Evolutionary conservation across 1,140 invertebrate genomes (phyloP), one percentile per base, ranked within the genome.

Genomic region (Amphibalanus amphitrite): DNA sequence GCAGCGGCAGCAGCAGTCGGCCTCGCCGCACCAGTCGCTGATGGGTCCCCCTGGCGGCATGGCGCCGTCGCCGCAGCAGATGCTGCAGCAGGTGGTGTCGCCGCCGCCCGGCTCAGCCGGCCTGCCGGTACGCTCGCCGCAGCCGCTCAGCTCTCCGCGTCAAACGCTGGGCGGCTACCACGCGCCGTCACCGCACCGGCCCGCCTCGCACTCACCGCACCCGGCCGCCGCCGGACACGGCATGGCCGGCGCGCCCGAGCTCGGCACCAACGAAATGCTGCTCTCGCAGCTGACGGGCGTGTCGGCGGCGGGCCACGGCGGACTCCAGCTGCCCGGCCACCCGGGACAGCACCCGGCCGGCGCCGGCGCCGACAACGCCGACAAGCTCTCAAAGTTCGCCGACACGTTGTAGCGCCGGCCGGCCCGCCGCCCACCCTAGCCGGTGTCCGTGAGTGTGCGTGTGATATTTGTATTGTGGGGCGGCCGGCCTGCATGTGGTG

Each of bases 381-480:
- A 95, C 82, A 90, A 93, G 82, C 85, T 95, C 75, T 90, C 89
- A 75, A 93, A 94, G 82, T 93, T 92, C 82, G 91, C 93, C 75
- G 92, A 95, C 83, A 89, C 92, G 80, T 91, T 95, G 85, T 91
- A 78, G 47, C 47, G 47, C 47, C 10, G 47, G 74, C 65, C 47
- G 47, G 47, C 47, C 47, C 47, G 47, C 13, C 47, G 47, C 47
- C 47, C 47, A 23, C 20, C 13, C 10, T 59, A 59, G 20, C 47
- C 47, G 13, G 47, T 38, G 47, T n/a, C n/a, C n/a, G n/a, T n/a
- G n/a, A n/a, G n/a, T n/a, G n/a, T n/a, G n/a, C n/a, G n/a, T 59
- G 47, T 59, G 47, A 59, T 59, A 59, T 23, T 59, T 59, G 47
- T 59, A 59, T 1, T 23, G 33, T 38, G 33, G 33, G 33, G 33